Conservation (phyloP, 2,797 vertebrate species). For the Acropternis orthonyx region DNA sequence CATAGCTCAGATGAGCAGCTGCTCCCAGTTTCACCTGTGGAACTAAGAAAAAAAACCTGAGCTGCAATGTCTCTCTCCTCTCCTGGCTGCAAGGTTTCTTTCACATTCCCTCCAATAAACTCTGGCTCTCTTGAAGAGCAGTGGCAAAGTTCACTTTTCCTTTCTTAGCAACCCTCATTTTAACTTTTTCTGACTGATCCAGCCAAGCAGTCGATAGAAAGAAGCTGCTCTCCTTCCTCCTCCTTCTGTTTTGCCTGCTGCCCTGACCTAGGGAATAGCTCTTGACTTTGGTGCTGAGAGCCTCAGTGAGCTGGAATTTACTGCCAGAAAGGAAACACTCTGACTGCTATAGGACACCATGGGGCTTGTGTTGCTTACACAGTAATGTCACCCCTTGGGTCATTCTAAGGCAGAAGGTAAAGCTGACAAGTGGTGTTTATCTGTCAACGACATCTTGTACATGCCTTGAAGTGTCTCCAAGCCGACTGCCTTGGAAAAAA, state of each 20-base stretch:
- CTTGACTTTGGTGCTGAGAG: slow-evolving; percentile 25
- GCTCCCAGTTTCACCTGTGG: background rate
- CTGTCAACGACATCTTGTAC: slow-evolving; percentile 60
- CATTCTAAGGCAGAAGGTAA: slow-evolving; percentile 59
- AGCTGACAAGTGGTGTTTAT: slow-evolving; percentile 65
- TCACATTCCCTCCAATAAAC: background rate
- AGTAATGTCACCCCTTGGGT: slow-evolving; percentile 67
- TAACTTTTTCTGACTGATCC: background rate
- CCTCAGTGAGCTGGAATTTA: slow-evolving; percentile 23
- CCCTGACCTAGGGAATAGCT: slow-evolving; percentile 22
- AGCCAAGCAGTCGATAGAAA: background rate
- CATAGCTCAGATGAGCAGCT: background rate
- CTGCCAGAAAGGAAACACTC: slow-evolving; percentile 68
- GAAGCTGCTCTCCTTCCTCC: background rate
- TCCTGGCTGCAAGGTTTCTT: background rate
- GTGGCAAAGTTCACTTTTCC: background rate
- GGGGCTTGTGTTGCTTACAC: slow-evolving; percentile 66
- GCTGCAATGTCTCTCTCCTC: background rate
- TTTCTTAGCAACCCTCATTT: background rate
- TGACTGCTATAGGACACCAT: slow-evolving; percentile 58
- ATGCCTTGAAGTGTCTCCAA: slow-evolving; percentile 61
- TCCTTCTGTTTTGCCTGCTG: background rate
- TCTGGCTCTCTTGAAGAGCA: background rate
- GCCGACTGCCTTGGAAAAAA: slow-evolving; percentile 28
- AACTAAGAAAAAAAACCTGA: background rate